A percentile compares a stretch with the other conserved stretches of the same genome.
phyloP scores from a whole-genome alignment of 2,113 vertebrate genomes.

The Hypomesus transpacificus region DNA sequence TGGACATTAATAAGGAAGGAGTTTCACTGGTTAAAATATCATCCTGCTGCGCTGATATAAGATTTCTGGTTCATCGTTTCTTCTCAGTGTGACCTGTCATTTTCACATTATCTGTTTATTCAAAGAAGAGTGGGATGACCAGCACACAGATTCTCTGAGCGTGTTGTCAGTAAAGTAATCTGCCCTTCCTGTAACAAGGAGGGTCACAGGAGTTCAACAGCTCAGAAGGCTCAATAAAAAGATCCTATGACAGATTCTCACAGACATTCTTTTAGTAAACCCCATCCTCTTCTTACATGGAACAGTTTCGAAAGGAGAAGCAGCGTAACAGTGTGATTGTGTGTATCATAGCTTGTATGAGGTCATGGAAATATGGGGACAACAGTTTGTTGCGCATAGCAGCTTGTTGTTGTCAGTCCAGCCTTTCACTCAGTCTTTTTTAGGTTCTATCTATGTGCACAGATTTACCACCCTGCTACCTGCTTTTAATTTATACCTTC shows the following conservation, averaged over 20 bases:
- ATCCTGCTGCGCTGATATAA: too few species aligned
- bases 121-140: background rate
- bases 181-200: slow-evolving; percentile 27
- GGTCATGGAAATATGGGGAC: background rate
- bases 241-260: background rate
- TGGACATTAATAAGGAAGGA: too few species aligned
- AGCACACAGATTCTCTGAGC: background rate
- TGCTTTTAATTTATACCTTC: background rate
- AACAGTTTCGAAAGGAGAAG: background rate
- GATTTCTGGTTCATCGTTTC: too few species aligned
- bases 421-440: background rate
- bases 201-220: slow-evolving; percentile 7
- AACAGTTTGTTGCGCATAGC: background rate
- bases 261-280: background rate
- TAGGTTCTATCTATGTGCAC: background rate
- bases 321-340: background rate
- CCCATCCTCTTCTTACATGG: background rate
- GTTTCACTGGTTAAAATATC: too few species aligned
- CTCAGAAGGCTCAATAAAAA: background rate
- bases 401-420: background rate
- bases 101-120: background rate
- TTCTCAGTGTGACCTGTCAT: too few species aligned
- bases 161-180: slow-evolving; percentile 2
- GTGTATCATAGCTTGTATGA: background rate
- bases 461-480: background rate